phyloP scores from a whole-genome alignment of 2,113 vertebrate genomes.

The Climacteris rufus region DNA sequence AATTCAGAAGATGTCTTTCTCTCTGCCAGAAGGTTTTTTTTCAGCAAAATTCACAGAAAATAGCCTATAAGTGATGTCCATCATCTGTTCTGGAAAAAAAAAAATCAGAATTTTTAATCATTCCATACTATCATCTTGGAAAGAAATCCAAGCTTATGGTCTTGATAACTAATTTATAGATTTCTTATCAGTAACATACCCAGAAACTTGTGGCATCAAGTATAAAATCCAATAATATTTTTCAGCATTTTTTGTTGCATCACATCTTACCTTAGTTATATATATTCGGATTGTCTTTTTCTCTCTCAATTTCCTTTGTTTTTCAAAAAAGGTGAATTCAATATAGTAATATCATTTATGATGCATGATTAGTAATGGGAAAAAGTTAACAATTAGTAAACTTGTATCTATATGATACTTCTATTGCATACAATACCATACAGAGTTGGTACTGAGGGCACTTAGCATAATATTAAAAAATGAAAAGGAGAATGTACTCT shows the following conservation, averaged over 20 bases:
- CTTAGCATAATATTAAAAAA: not conserved
- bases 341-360: not conserved
- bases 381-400: not conserved
- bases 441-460: accelerated
- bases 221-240: not conserved
- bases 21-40: not conserved
- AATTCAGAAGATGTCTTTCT: not conserved
- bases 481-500: not conserved
- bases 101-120: not conserved
- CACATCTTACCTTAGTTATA: not conserved
- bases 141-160: not conserved
- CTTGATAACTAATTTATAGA: not conserved
- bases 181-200: not conserved
- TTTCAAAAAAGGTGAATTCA: not conserved
- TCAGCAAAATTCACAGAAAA: not conserved
- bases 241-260: not conserved
- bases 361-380: not conserved
- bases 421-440: not conserved
- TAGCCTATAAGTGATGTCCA: not conserved
- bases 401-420: not conserved
- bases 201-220: not conserved
- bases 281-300: not conserved
- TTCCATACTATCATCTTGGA: not conserved
- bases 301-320: not conserved
- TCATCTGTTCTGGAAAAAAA: not conserved